Evolutionary conservation across 2,888 invertebrate species (phyloP).

Genomic region (Psococerastis gibbosa): DNA sequence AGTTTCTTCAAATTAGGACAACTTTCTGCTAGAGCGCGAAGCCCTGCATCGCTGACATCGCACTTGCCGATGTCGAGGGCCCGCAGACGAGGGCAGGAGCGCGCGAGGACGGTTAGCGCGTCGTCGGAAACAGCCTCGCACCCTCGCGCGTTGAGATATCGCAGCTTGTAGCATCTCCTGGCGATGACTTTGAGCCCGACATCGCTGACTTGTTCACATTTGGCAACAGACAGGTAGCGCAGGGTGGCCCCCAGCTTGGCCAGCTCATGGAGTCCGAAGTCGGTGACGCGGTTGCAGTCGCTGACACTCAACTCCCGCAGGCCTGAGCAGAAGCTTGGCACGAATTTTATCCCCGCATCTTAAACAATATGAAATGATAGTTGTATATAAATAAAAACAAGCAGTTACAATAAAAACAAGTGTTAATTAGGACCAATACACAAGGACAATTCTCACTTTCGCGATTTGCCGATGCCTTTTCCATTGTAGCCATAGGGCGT

Average conservation of each 20-base stretch:
- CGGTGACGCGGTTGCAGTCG: conserved; percentile 75
- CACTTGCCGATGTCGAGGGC: conserved; percentile 86
- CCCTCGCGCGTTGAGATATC: conserved; percentile 79
- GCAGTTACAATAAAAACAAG: no score
- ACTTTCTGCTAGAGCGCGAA: conserved; percentile 69
- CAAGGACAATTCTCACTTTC: no score
- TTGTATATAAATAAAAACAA: no score
- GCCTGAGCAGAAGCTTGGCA: conserved; percentile 71
- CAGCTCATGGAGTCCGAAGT: conserved; percentile 77
- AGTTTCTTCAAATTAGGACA: conserved; percentile 81
- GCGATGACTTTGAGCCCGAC: conserved; percentile 76
- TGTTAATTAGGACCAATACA: no score
- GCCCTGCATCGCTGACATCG: conserved; percentile 77
- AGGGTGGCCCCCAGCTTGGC: conserved; percentile 74
- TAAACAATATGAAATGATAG: no score
- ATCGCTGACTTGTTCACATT: conserved; percentile 82
- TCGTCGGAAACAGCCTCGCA: conserved; percentile 91
- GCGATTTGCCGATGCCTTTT: no score
- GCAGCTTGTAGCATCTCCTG: conserved; percentile 67
- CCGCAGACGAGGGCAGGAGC: conserved; percentile 66
- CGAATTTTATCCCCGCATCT: conserved; percentile 81
- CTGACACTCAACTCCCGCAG: conserved; percentile 76
- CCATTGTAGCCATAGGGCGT: no score
- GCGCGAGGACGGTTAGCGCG: conserved; percentile 66
- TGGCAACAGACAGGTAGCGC: conserved; percentile 81